Evolutionary conservation across 2,797 vertebrate genomes (phyloP).

Genomic region (Okamejei kenojei): DNA sequence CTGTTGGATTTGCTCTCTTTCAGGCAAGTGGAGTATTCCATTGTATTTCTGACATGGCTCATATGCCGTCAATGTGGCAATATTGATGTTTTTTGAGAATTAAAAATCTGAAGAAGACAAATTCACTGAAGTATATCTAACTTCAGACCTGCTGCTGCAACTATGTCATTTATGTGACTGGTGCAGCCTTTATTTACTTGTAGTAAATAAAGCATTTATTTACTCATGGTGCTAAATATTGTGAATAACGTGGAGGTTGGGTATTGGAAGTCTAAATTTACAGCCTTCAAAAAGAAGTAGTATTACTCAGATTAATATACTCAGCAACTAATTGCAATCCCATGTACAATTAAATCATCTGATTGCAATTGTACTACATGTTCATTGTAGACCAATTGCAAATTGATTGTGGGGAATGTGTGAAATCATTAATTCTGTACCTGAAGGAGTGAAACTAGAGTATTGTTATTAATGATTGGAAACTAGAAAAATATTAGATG

Average conservation of each 20-base stretch:
- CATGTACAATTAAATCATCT: no score
- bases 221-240: not conserved
- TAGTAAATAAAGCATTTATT: no score
- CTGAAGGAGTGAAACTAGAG: not conserved
- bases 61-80: no score
- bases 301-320: not conserved
- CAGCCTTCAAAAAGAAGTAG: not conserved
- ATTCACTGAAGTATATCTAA: no score
- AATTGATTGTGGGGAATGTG: not conserved
- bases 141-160: no score
- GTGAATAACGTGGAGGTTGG: not conserved
- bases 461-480: not conserved
- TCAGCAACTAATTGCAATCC: not conserved
- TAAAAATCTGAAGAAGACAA: no score
- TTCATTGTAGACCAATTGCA: not conserved
- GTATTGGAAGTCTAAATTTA: not conserved
- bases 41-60: no score
- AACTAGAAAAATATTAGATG: not conserved
- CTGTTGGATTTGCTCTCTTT: no score
- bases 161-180: no score
- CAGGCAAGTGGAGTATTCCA: no score
- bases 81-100: no score
- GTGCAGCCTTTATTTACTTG: no score
- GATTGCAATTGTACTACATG: not conserved
- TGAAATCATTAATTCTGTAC: not conserved